Evolutionary conservation across 2,113 vertebrate species (phyloP), one percentile per base, ranked within the genome.

Genomic region (Erythrocercus mccallii): DNA sequence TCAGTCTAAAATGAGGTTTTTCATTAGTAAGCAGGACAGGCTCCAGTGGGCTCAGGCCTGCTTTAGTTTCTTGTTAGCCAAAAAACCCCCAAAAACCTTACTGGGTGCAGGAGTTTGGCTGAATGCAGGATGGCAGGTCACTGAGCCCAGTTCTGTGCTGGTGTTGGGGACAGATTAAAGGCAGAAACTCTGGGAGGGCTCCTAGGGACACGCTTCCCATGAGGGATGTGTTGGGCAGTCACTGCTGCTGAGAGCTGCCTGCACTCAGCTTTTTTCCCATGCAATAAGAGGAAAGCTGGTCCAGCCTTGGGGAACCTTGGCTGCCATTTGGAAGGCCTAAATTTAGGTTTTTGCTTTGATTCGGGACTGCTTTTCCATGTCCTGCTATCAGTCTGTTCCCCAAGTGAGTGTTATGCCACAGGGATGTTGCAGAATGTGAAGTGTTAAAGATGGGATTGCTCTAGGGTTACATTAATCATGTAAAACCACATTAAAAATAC

Each of bases 341-440:
- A 71, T 88, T 72, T 37, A 68, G 61, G 31, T 64, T 78, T 79
- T 11, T 87, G 28, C 45, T 92, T 85, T 80, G 40, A n/a, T 68
- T 37, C 13, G 38, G 62, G 28, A 5, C 40, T 58, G 30, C 12
- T 72, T 79, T 74, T 22, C 37, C 31, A 10, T 12, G 45, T 58
- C 21, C 30, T 54, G 25, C 35, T 47, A 25, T 58, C 8, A 5
- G 30, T n/a, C 23, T 77, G 19, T n/a, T 70, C 48, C 57, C 53
- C 15, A 33, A 23, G 18, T 22, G 20, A 45, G 25, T 16, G 19
- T 64, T 62, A 57, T 8, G 35, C 38, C 74, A 13, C 6, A 44
- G 74, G 33, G 35, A 21, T 35, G 14, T 53, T 22, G 38, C 3
- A 9, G 35, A 62, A 37, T 27, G 6, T 22, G 2, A 18, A 9